Evolutionary conservation across 2,113 vertebrate genomes (phyloP).

Genomic region (Gymnogyps californianus): DNA sequence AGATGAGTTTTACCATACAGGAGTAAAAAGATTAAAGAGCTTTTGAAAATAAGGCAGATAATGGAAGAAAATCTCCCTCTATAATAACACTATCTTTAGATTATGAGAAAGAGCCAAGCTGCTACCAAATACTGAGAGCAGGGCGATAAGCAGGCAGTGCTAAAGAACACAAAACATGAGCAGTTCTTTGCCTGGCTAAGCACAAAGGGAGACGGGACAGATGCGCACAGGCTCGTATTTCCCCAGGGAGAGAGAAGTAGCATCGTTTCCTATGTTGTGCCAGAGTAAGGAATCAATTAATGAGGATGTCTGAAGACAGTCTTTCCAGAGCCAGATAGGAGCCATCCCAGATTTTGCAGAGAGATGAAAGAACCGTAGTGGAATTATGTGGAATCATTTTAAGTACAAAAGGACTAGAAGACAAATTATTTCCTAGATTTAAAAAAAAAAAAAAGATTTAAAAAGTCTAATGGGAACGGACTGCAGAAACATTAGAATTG

Average conservation of each 20-base stretch:
- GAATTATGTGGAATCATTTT: slow-evolving; percentile 20
- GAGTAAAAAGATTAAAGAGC: neutral
- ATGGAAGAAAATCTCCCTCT: neutral
- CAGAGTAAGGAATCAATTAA: slow-evolving; percentile 57
- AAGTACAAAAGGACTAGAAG: neutral
- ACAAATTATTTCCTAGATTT: slow-evolving; percentile 30
- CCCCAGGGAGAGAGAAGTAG: slow-evolving; percentile 12
- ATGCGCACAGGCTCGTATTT: neutral
- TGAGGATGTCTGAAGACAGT: slow-evolving; percentile 27
- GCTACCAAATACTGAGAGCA: neutral
- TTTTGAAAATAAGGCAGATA: slow-evolving; percentile 18
- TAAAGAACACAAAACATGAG: neutral
- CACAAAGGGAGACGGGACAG: slow-evolving; percentile 44
- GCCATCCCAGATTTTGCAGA: slow-evolving; percentile 27
- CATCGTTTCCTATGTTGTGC: neutral
- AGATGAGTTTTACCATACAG: neutral
- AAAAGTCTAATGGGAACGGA: neutral
- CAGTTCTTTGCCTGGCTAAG: slow-evolving; percentile 25
- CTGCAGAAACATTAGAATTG: neutral
- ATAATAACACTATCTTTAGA: neutral
- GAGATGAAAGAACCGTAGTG: neutral
- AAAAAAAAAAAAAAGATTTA: neutral
- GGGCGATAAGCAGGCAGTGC: neutral
- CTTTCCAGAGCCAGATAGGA: slow-evolving; percentile 40
- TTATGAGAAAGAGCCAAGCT: neutral